Percentiles rank a stretch among this genome's conserved stretches.
Conservation (phyloP, 2,113 vertebrate genomes). For the Rhea pennata region DNA sequence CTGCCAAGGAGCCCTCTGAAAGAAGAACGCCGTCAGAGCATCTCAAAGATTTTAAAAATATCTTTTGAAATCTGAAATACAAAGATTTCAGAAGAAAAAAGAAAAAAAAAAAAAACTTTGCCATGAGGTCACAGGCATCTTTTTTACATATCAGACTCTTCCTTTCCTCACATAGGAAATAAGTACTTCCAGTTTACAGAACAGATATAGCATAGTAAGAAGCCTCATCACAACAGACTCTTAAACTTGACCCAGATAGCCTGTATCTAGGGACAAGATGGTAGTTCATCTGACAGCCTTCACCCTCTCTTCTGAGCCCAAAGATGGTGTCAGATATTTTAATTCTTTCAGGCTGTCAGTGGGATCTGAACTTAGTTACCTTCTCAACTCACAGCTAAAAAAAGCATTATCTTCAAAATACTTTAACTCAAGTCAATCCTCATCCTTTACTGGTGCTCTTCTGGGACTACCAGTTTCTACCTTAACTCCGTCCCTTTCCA, state of each 20-base stretch:
- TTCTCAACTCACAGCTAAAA: neutral
- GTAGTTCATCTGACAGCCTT: neutral
- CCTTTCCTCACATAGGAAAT: neutral
- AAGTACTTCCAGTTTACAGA: neutral
- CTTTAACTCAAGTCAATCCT: neutral
- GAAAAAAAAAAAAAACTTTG: neutral
- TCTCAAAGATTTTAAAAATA: neutral
- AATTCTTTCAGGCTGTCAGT: neutral
- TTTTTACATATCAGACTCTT: conserved; percentile 6
- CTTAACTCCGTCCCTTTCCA: neutral
- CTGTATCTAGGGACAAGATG: neutral
- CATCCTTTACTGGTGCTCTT: neutral
- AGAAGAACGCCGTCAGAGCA: neutral
- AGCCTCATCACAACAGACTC: neutral
- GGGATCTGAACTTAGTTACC: neutral
- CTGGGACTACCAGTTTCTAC: neutral
- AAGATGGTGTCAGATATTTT: neutral
- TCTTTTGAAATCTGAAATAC: conserved; percentile 26
- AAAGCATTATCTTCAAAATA: neutral
- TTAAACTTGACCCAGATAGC: neutral
- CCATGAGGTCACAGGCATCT: neutral
- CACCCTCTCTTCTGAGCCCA: neutral
- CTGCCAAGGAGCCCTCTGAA: conserved; percentile 6
- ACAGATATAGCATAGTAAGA: neutral
- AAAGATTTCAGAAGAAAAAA: conserved; percentile 23